A percentile compares a stretch with the other conserved stretches of the same genome.
These are phyloP conservation scores for Peromyscus californicus DNA, from an alignment of 2,113 vertebrate genomes.

Conservation along the genomic window DNA sequence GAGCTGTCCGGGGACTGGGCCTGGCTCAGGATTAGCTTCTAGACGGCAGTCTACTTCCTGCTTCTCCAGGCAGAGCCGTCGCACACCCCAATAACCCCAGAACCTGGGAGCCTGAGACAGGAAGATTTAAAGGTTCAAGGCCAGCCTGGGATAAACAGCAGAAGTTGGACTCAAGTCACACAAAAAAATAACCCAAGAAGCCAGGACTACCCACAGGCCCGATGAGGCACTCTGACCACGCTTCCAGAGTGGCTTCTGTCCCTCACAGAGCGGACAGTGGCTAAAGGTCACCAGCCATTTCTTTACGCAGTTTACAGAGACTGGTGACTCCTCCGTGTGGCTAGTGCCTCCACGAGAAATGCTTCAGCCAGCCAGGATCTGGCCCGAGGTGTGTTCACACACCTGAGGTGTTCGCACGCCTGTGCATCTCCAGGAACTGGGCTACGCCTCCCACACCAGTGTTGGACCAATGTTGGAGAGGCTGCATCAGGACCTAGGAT, in stretches of 20 bases:
- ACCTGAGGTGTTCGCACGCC: background rate
- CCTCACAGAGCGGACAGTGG: background rate
- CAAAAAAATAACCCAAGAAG: background rate
- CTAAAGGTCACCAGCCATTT: background rate
- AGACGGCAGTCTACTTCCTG: background rate
- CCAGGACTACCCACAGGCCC: background rate
- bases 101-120: background rate
- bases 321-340: background rate
- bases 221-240: background rate
- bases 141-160: background rate
- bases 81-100: background rate
- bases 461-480: background rate
- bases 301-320: background rate
- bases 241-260: background rate
- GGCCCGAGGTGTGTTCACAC: background rate
- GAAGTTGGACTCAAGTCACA: background rate
- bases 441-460: background rate
- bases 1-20: background rate
- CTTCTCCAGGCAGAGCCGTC: background rate
- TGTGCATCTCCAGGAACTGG: too few species aligned
- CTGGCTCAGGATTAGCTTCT: background rate
- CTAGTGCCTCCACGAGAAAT: background rate
- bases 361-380: background rate
- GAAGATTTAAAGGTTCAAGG: background rate
- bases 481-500: background rate